Evolutionary conservation across 2,797 vertebrate genomes (phyloP), one percentile per base, ranked within the genome.

Genomic region (Melanitta fusca): DNA sequence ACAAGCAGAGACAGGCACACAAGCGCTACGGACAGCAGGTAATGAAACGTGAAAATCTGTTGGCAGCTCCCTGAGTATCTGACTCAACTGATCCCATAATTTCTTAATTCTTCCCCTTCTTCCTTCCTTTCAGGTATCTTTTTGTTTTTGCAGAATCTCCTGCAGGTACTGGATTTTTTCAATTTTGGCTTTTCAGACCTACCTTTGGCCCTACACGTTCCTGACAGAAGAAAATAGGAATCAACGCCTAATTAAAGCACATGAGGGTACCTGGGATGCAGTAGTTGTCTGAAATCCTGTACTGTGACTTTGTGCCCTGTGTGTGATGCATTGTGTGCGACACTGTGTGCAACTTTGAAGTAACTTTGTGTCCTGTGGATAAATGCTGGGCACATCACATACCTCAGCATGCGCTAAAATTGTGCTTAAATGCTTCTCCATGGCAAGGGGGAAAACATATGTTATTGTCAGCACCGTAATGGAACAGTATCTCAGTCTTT

Each of bases 351-450:
- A 25, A 66, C 34, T 58, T 65, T 24, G 13, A 83, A 88, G 49
- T n/a, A 49, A 74, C 11, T 73, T 36, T 49, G 41, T 64, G 47
- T 36, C 60, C 16, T 51, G 20, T 4, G 16, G 11, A 34, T 53
- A 72, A 74, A 41, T 66, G 19, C 17, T 70, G 47, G 25, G 25
- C 49, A 72, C 36, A 82, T 34, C 57, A 36, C 22, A 34, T 17
- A 74, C n/a, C 47, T 80, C 2, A 0, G 60, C 47, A 54, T 0
- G 2, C 0, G 2, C 27, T 69, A 57, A 68, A 60, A 82, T 15
- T 25, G 1, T n/a, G 54, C 14, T 92, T 69, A 72, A 75, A 69
- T 38, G 32, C 15, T 85, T 87, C 80, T 80, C 39, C 17, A 21
- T 34, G 0, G 0, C 61, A 54, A 89, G 64, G 38, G 38, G 82